Base-by-base conservation (phyloP, 2,888 invertebrate genomes). In the Dryococelus australis region DNA sequence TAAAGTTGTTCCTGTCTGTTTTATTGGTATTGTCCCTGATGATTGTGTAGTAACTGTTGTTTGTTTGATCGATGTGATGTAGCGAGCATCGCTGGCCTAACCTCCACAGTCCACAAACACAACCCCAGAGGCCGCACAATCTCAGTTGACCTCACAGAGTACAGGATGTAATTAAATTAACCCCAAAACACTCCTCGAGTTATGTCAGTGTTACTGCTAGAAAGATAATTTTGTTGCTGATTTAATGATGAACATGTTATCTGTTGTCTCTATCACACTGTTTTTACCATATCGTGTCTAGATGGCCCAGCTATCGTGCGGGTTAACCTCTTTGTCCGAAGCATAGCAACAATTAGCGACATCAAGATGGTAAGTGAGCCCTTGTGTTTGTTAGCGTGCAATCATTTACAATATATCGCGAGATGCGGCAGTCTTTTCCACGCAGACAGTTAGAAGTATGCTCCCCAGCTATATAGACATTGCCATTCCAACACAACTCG, bases 261-360 rank as follows among this genome's bases (percentile, higher is more conserved):
- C 65, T 65, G 65, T 65, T 65, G 65, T 65, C 65, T 65, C 65
- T 65, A 65, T 65, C 65, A 65, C 20, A 65, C 65, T 65, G 65
- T 65, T 65, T 65, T 16, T 65, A 65, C 65, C 65, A 65, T 65
- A 83, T 83, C 83, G 83, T 83, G 35, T 83, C 81, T 88, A 97
- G 98, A 98, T 96, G 98, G 98, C 93, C 98, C 98, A 93, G 98
- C 98, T 93, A 95, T 98, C 95, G 98, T 99, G 94, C 96, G 96
- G 95, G 97, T 99, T 94, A 99, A 99, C 96, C 96, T 98, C 95
- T 98, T 98, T 96, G 97, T 99, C 94, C 95, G 99, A 95, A 98
- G 97, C 96, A 98, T 99, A 93, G 97, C 97, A 93, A 98, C 98
- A 93, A 99, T 99, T 95, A 98, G 98, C 96, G 99, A 99, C 96